Conservation (phyloP, 2,113 vertebrate genomes). For the Sciurus niger region DNA sequence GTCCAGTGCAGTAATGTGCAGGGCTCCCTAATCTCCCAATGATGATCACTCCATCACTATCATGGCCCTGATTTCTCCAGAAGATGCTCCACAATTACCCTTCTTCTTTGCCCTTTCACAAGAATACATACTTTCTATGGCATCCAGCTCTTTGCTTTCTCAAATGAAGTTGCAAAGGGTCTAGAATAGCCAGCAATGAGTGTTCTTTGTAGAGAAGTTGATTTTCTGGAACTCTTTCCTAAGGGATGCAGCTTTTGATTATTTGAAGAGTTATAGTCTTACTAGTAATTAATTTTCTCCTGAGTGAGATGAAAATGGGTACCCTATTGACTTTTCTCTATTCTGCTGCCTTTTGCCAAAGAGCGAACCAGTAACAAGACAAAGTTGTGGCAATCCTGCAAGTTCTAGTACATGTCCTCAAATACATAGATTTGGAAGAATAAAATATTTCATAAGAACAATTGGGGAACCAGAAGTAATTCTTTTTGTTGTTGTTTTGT, state of each 20-base stretch:
- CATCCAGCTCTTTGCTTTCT: slow-evolving; percentile 35
- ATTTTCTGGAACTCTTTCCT: slow-evolving; percentile 28
- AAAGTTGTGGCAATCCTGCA: not conserved
- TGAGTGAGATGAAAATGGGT: not conserved
- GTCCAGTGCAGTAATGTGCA: not conserved
- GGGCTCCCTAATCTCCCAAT: not conserved
- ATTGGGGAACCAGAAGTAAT: not conserved
- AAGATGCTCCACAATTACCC: not conserved
- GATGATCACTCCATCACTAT: not conserved
- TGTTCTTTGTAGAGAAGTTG: slow-evolving; percentile 40
- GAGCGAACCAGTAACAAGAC: not conserved
- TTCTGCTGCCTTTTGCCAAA: slow-evolving; percentile 41
- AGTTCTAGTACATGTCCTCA: not conserved
- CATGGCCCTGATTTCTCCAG: not conserved
- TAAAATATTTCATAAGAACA: slow-evolving; percentile 35
- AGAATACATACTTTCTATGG: not conserved
- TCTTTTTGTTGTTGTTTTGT: not conserved
- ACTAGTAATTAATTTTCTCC: not conserved
- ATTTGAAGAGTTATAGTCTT: slow-evolving; percentile 19
- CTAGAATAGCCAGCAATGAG: not conserved
- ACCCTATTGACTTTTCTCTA: not conserved
- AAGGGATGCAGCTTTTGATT: not conserved
- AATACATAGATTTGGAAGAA: not conserved
- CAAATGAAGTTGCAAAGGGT: slow-evolving; percentile 9
- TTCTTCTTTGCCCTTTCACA: not conserved